These are phyloP conservation scores for Riparia riparia DNA, from an alignment of 2,113 vertebrate genomes.

Conservation along the genomic window DNA sequence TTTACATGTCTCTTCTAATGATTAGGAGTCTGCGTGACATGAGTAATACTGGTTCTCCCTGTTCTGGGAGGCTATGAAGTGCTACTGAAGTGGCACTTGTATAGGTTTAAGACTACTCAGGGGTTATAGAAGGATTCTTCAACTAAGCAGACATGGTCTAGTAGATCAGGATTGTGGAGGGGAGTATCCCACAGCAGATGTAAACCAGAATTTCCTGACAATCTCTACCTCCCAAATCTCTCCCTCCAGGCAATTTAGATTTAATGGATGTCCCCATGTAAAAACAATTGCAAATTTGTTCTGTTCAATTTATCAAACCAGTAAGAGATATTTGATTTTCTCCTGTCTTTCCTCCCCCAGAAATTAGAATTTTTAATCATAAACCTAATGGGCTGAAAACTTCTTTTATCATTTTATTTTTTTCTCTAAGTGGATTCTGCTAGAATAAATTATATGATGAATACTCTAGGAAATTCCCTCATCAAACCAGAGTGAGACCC, in stretches of 20 bases:
- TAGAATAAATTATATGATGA: neutral
- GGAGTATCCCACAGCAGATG: neutral
- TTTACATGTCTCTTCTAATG: neutral
- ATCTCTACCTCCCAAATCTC: neutral
- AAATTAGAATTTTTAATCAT: neutral
- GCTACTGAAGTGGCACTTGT: neutral
- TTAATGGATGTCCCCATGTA: neutral
- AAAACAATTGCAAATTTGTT: neutral
- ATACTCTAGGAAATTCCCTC: neutral
- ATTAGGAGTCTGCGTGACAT: accelerated
- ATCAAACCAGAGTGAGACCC: neutral
- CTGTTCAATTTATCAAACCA: neutral
- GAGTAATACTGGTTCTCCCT: neutral
- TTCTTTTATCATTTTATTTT: neutral
- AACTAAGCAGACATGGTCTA: neutral
- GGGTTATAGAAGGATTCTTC: neutral
- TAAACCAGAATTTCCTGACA: neutral
- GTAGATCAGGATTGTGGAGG: neutral
- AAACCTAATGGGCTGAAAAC: neutral
- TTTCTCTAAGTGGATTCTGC: neutral
- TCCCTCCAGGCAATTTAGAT: neutral
- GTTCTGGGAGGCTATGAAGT: neutral
- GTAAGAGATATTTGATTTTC: neutral
- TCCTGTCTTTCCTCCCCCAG: neutral
- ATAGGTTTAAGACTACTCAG: neutral